Conservation (phyloP, 2,888 invertebrate genomes). For the Drosophila meridiana region DNA sequence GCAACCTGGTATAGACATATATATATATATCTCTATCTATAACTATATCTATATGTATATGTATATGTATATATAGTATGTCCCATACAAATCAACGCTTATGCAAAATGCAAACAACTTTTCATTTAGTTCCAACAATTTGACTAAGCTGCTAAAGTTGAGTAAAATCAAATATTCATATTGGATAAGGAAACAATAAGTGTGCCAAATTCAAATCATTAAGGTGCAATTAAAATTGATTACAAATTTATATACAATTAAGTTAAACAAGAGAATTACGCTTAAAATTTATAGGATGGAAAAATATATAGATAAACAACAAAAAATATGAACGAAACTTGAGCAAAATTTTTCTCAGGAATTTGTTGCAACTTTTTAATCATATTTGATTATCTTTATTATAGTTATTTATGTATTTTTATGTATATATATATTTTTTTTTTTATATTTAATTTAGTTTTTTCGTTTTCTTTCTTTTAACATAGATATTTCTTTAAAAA, state of each 20-base stretch:
- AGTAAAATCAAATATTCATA: slow-evolving; percentile 9
- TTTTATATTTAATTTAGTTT: not conserved
- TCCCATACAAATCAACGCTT: slow-evolving; percentile 51
- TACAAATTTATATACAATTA: slow-evolving; percentile 43
- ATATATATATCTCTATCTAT: not conserved
- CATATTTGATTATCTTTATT: slow-evolving; percentile 23
- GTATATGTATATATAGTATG: slow-evolving; percentile 9
- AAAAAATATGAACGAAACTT: slow-evolving; percentile 19
- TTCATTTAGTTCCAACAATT: slow-evolving; percentile 58
- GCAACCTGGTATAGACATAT: slow-evolving; percentile 44
- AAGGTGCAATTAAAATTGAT: not conserved
- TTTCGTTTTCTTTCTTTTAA: not conserved
- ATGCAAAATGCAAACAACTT: slow-evolving; percentile 47
- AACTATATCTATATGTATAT: slow-evolving; percentile 11
- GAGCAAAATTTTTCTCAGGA: slow-evolving; percentile 35
- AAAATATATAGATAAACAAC: slow-evolving; percentile 14
- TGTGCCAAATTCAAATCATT: slow-evolving; percentile 14
- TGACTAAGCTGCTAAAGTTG: slow-evolving; percentile 62
- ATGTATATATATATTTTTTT: not conserved
- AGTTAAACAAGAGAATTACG: slow-evolving; percentile 1
- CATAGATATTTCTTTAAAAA: slow-evolving; percentile 34
- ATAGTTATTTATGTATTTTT: slow-evolving; percentile 9
- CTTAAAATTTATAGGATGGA: slow-evolving; percentile 42
- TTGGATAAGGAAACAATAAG: slow-evolving; percentile 19
- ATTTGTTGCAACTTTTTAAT: slow-evolving; percentile 22